These are phyloP conservation scores for Zoanthus sansibaricus DNA, from an alignment of 92 coral and sea anemone species.

Conservation along the genomic window DNA sequence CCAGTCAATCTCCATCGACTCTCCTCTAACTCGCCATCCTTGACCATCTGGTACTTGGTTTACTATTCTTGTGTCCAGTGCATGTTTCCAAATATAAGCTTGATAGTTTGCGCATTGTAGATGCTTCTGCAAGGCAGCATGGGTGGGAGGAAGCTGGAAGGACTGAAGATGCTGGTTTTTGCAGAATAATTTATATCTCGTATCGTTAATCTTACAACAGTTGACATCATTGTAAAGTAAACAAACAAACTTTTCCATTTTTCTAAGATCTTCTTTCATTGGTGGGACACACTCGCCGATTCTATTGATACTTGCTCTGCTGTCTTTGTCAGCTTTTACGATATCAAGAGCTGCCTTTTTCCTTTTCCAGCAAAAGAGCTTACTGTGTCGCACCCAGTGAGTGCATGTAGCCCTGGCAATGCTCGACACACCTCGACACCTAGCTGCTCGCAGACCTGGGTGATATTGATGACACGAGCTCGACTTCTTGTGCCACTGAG, in stretches of 20 bases:
- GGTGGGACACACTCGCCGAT: slow-evolving; percentile 63
- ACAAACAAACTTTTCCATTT: slow-evolving; percentile 57
- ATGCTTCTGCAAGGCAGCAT: slow-evolving; percentile 58
- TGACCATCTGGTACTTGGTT: slow-evolving; percentile 55
- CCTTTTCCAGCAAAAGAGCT: slow-evolving; percentile 65
- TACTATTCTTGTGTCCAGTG: slow-evolving; percentile 48
- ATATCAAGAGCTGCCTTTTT: slow-evolving; percentile 70
- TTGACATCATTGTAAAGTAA: slow-evolving; percentile 60
- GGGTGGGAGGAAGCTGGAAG: slow-evolving; percentile 70
- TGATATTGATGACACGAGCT: slow-evolving; percentile 45
- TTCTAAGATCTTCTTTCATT: slow-evolving; percentile 30
- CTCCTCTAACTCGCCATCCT: slow-evolving; percentile 53
- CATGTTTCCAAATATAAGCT: slow-evolving; percentile 64
- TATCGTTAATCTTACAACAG: slow-evolving; percentile 48
- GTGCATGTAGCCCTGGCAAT: slow-evolving; percentile 68
- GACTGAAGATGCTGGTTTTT: slow-evolving; percentile 64
- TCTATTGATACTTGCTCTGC: slow-evolving; percentile 34
- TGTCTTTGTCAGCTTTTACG: slow-evolving; percentile 38
- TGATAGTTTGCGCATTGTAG: slow-evolving; percentile 69
- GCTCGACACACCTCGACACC: slow-evolving; percentile 56
- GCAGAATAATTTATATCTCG: slow-evolving; percentile 61
- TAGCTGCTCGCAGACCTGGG: slow-evolving; percentile 59
- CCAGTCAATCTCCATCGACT: slow-evolving; percentile 53
- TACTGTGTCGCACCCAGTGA: slow-evolving; percentile 69
- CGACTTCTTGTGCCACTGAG: slow-evolving; percentile 67